Base-by-base conservation (phyloP, 2,113 vertebrate species). In the Alces alces region DNA sequence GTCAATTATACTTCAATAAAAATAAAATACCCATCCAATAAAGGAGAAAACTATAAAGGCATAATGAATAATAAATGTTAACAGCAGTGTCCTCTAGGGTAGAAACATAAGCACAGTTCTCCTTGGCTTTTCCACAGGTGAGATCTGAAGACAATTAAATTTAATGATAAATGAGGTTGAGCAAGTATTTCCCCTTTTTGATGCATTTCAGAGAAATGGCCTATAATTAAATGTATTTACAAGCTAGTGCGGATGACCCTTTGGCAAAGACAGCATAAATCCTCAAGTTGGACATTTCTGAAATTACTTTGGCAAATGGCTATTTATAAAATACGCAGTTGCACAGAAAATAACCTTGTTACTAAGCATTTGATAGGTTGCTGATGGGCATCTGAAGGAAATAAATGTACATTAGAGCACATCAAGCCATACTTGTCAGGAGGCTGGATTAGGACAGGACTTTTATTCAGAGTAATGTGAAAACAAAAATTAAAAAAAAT, bases 231-330 rank as follows among this genome's bases (percentile, higher is more conserved):
- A 89, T 55, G 8, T 21, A 70, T 54, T 79, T 92, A 57, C 27
- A 61, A 52, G 64, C 79, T 50, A 82, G 28, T 5, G 3, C 28
- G 28, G 39, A 50, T 58, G 64, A 57, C 28, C 45, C 89, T 95
- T 73, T 57, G 58, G 79, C 86, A 93, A 95, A 83, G 78, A 36
- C 28, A 85, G 21, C 43, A 92, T 66, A 86, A 76, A 85, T 54
- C 33, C 83, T 86, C 54, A 92, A 66, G 54, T 13, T 97, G 58
- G 30, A 70, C 52, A 90, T 96, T 39, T 16, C 36, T 94, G 52
- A 92, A 92, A 95, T 89, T 94, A 85, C 60, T 70, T 90, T 11
- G 54, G 45, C 57, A 93, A 92, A 95, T 64, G 19, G 21, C 30
- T 76, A 76, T 43, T 78, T 93, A 83, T 82, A 91, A 93, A 95